phyloP scores from a whole-genome alignment of 2,888 invertebrate species.

The Trichogramma evanescens region DNA sequence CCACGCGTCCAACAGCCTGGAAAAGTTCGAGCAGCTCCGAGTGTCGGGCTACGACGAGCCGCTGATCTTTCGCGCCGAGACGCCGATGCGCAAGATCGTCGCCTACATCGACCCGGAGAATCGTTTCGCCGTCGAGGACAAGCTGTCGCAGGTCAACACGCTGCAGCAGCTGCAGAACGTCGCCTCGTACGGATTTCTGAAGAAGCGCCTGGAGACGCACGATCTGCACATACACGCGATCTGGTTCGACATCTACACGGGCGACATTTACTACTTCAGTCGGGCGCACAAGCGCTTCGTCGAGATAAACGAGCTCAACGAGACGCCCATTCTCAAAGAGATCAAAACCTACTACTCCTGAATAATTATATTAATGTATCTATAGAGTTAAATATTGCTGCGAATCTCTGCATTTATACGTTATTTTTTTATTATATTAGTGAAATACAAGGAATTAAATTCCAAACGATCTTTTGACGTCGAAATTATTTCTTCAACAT shows the following conservation, averaged over 20 bases:
- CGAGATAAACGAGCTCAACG: slow-evolving; percentile 75
- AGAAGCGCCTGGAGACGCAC: slow-evolving; percentile 70
- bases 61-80: slow-evolving; percentile 78
- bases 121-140: slow-evolving; percentile 81
- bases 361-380: too few species aligned
- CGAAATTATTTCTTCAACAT: too few species aligned
- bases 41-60: slow-evolving; percentile 60
- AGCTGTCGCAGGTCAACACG: slow-evolving; percentile 87
- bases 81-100: slow-evolving; percentile 78
- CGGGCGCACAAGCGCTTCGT: slow-evolving; percentile 78
- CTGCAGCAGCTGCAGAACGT: slow-evolving; percentile 88
- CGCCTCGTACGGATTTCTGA: slow-evolving; percentile 85
- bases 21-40: slow-evolving; percentile 72
- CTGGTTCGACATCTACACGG: slow-evolving; percentile 97
- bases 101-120: slow-evolving; percentile 93
- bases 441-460: too few species aligned
- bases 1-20: slow-evolving; percentile 73
- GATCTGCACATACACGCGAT: slow-evolving; percentile 86
- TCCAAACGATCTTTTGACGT: too few species aligned
- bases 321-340: slow-evolving; percentile 69
- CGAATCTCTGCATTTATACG: too few species aligned
- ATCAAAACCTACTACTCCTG: slow-evolving; percentile 72
- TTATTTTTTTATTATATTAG: too few species aligned
- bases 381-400: too few species aligned
- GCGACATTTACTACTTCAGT: slow-evolving; percentile 92